phyloP scores from a whole-genome alignment of 1,140 invertebrate genomes.

The Protaetia brevitarsis region DNA sequence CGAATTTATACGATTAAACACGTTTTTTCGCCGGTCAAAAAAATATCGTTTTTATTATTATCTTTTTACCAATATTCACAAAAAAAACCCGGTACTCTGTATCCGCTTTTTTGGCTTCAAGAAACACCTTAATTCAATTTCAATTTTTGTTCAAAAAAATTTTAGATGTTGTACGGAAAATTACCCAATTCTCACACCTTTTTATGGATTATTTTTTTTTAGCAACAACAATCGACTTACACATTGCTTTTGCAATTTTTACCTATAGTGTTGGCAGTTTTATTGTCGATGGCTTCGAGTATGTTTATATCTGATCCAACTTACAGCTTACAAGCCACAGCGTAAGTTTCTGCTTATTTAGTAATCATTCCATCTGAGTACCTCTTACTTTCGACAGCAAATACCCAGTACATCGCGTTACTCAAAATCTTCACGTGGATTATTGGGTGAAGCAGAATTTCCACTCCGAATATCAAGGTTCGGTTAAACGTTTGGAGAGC shows the following conservation, averaged over 20 bases:
- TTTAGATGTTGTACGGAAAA: not conserved
- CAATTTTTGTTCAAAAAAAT: not conserved
- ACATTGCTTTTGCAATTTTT: conserved; percentile 78
- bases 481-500: conserved; percentile 81
- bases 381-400: conserved; percentile 57
- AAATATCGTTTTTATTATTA: too few species aligned
- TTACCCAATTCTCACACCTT: not conserved
- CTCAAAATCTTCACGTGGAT: conserved; percentile 74
- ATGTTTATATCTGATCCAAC: conserved; percentile 93
- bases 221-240: conserved; percentile 61
- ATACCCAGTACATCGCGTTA: conserved; percentile 75
- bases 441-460: conserved; percentile 98
- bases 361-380: not conserved
- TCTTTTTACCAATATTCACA: too few species aligned
- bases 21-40: too few species aligned
- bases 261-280: conserved; percentile 85
- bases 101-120: too few species aligned
- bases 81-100: too few species aligned
- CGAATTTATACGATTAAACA: too few species aligned
- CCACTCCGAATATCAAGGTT: conserved; percentile 88
- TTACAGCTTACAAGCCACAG: conserved; percentile 78
- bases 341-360: conserved; percentile 59
- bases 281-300: conserved; percentile 90
- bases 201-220: conserved; percentile 35
- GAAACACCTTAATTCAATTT: not conserved